phyloP scores from a whole-genome alignment of 1,140 invertebrate species.

The Oncopodura yosiiana region DNA sequence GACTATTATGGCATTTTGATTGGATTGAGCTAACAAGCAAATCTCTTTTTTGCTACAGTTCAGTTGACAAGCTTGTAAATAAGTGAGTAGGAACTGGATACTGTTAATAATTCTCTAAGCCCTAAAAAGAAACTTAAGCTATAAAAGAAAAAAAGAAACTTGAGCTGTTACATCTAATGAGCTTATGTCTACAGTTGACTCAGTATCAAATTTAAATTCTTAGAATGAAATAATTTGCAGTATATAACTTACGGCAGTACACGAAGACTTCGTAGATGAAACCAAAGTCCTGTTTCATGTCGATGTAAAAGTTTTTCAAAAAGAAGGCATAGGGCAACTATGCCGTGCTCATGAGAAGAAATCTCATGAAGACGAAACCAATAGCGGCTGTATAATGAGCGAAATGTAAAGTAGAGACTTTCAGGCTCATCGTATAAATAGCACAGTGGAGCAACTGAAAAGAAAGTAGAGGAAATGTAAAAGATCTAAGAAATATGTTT shows the following conservation, averaged over 20 bases:
- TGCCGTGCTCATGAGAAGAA: slow-evolving; percentile 78
- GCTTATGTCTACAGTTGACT: too few relatives aligned
- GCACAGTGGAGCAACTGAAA: slow-evolving; percentile 81
- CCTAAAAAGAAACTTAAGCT: too few relatives aligned
- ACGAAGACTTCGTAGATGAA: slow-evolving; percentile 73
- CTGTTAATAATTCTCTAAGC: too few relatives aligned
- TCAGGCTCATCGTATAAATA: slow-evolving; percentile 83
- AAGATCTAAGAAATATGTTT: not conserved
- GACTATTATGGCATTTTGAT: too few relatives aligned
- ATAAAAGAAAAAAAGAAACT: too few relatives aligned
- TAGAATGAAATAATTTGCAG: not conserved
- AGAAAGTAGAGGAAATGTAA: slow-evolving; percentile 4
- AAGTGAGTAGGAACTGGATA: too few relatives aligned
- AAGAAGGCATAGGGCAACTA: slow-evolving; percentile 66
- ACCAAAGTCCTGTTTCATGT: slow-evolving; percentile 78
- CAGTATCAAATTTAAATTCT: not conserved
- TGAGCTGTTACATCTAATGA: too few relatives aligned
- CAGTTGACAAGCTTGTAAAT: too few relatives aligned
- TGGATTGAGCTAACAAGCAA: too few relatives aligned
- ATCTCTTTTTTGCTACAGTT: too few relatives aligned
- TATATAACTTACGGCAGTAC: slow-evolving; percentile 78
- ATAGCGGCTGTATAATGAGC: slow-evolving; percentile 81
- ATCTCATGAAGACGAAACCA: slow-evolving; percentile 85
- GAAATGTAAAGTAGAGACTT: slow-evolving; percentile 76
- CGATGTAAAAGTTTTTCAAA: slow-evolving; percentile 86